These are phyloP conservation scores for Trissonchulus sp. DNA, from an alignment of 2,888 invertebrate species.

Conservation along the genomic window DNA sequence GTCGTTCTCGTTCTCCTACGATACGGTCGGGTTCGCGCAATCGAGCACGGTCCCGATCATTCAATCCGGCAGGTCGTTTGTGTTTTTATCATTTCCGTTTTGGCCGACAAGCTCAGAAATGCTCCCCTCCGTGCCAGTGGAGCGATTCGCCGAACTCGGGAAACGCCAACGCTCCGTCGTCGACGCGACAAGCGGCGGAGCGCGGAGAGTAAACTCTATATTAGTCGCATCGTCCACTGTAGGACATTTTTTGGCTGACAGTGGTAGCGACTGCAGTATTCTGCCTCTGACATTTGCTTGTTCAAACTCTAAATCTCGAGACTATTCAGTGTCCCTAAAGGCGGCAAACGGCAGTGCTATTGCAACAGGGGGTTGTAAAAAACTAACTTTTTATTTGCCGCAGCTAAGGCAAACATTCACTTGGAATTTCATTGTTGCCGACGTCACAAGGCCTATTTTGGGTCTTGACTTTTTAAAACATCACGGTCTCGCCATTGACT, in stretches of 20 bases:
- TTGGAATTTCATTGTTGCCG: neutral
- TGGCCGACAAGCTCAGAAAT: neutral
- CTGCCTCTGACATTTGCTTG: neutral
- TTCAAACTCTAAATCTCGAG: neutral
- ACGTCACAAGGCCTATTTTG: neutral
- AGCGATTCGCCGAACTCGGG: neutral
- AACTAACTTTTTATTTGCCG: neutral
- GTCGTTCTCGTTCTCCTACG: neutral
- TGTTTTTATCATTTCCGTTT: no score
- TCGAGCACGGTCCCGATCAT: no score
- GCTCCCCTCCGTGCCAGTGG: neutral
- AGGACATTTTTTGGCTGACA: neutral
- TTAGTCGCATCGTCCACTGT: neutral
- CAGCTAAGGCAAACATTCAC: neutral
- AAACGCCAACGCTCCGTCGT: neutral
- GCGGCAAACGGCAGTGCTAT: neutral
- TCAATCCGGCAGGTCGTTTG: no score
- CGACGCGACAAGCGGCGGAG: conserved; percentile 1
- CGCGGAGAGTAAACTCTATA: neutral
- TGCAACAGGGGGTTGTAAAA: neutral
- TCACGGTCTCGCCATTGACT: conserved; percentile 13
- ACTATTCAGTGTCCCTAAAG: neutral
- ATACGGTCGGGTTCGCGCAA: no score
- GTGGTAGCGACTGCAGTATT: neutral
- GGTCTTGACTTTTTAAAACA: neutral